Conservation (phyloP, 92 coral and sea anemone species). For the Montipora capitata region DNA sequence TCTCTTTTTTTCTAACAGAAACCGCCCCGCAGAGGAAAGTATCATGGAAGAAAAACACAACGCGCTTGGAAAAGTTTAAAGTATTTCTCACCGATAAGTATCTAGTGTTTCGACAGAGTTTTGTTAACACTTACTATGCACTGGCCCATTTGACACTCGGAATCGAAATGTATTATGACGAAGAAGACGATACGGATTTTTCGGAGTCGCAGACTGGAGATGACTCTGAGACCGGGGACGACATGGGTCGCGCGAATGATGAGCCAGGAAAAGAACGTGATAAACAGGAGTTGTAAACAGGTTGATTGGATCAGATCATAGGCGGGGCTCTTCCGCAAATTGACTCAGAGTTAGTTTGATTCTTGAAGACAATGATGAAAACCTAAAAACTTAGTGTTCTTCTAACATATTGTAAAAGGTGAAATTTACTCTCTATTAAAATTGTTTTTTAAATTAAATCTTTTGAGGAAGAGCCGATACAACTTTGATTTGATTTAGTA, state of each 20-base stretch:
- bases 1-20: slow-evolving; percentile 48
- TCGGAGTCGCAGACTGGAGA: slow-evolving; percentile 39
- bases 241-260: slow-evolving; percentile 4
- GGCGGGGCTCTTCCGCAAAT: no score
- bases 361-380: not conserved
- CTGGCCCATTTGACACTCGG: slow-evolving; percentile 83
- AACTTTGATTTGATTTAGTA: no score
- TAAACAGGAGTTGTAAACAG: slow-evolving; percentile 35
- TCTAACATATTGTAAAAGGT: no score
- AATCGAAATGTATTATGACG: slow-evolving; percentile 44
- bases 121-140: slow-evolving; percentile 83
- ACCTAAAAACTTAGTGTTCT: no score
- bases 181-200: slow-evolving; percentile 23
- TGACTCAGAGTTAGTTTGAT: not conserved
- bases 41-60: slow-evolving; percentile 67
- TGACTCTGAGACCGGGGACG: slow-evolving; percentile 17
- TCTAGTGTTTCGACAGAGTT: slow-evolving; percentile 70
- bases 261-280: not conserved
- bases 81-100: slow-evolving; percentile 68
- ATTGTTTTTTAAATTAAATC: no score
- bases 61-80: slow-evolving; percentile 63
- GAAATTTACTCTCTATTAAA: no score
- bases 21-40: slow-evolving; percentile 69
- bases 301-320: not conserved
- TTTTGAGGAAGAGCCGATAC: no score